Evolutionary conservation across 2,888 invertebrate species (phyloP).

Genomic region (Villa cingulata): DNA sequence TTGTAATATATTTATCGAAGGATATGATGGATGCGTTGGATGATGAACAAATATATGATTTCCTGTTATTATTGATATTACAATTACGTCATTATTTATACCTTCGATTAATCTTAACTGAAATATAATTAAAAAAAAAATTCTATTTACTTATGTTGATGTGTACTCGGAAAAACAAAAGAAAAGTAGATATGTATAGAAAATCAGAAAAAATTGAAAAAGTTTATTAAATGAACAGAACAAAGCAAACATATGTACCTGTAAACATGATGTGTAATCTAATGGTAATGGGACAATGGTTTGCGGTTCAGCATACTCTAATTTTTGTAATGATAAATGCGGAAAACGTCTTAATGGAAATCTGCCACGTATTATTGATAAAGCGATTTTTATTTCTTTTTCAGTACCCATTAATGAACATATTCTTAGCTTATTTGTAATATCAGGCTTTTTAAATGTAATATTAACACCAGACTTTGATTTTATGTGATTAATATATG

Average conservation of each 20-base stretch:
- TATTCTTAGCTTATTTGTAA: conserved; percentile 59
- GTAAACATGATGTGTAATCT: conserved; percentile 33
- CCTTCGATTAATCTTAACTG: conserved; percentile 80
- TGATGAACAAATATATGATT: conserved; percentile 90
- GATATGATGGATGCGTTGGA: conserved; percentile 87
- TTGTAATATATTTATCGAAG: conserved; percentile 65
- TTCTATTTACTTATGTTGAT: not conserved
- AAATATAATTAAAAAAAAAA: conserved; percentile 14
- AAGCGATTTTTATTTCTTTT: conserved; percentile 64
- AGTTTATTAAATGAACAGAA: not conserved
- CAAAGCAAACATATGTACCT: conserved; percentile 26
- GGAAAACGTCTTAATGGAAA: conserved; percentile 74
- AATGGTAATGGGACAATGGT: conserved; percentile 32
- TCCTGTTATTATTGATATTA: conserved; percentile 75
- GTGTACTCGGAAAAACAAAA: not conserved
- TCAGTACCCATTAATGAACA: conserved; percentile 73
- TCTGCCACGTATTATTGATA: conserved; percentile 70
- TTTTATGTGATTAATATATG: conserved; percentile 68
- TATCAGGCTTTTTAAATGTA: conserved; percentile 51
- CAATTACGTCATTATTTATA: conserved; percentile 82
- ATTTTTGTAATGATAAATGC: conserved; percentile 51
- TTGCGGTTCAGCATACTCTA: conserved; percentile 31
- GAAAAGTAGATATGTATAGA: not conserved
- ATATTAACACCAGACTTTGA: conserved; percentile 65
- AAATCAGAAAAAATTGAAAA: conserved; percentile 2